phyloP scores from a whole-genome alignment of 2,888 invertebrate genomes.

The Coelinius sp. region DNA sequence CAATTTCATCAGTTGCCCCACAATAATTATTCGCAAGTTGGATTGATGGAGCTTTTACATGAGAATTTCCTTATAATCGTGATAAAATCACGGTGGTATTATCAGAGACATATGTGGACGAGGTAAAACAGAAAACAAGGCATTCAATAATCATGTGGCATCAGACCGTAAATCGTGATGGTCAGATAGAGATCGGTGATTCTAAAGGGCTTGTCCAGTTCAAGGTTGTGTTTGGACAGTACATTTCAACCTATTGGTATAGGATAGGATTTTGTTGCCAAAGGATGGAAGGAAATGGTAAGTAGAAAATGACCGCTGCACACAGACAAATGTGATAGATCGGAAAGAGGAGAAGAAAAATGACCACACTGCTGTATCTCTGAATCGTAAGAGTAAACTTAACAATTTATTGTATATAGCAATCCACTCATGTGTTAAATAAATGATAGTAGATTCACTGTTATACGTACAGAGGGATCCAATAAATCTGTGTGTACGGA shows the following conservation, averaged over 20 bases:
- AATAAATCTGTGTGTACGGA: neutral
- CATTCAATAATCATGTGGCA: constrained; percentile 54
- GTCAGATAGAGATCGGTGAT: constrained; percentile 58
- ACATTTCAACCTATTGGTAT: neutral
- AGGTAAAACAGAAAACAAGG: constrained; percentile 34
- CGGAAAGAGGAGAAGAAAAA: constrained; percentile 18
- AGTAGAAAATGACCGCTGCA: constrained; percentile 57
- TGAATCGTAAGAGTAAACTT: constrained; percentile 57
- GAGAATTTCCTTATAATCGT: too few species aligned
- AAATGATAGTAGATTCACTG: neutral
- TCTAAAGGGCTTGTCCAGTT: constrained; percentile 52
- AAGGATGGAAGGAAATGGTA: constrained; percentile 48
- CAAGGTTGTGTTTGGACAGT: constrained; percentile 50
- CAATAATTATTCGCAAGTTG: too few species aligned
- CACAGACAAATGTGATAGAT: neutral
- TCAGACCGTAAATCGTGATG: constrained; percentile 54
- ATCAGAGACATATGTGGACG: constrained; percentile 29
- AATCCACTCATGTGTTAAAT: constrained; percentile 40
- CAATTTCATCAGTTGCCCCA: too few species aligned
- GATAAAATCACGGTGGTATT: constrained; percentile 15
- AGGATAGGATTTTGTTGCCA: neutral
- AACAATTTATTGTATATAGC: constrained; percentile 59
- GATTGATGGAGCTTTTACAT: too few species aligned
- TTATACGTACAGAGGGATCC: neutral
- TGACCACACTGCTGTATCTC: constrained; percentile 43